Evolutionary conservation across 2,113 vertebrate genomes (phyloP), one percentile per base, ranked within the genome.

Genomic region (Crotalus tigris): DNA sequence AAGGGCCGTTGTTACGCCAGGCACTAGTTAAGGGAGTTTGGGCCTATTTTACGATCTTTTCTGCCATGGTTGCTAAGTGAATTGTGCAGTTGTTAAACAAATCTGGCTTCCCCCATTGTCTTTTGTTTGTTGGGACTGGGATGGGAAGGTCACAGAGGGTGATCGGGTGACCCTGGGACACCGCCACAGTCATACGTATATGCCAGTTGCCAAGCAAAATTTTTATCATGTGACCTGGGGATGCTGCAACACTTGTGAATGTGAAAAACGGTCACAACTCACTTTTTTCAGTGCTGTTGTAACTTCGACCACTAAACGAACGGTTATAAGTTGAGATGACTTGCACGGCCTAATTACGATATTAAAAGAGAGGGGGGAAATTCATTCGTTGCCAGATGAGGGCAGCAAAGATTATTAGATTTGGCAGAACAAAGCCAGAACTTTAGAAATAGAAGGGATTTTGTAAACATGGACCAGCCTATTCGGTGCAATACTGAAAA

Each of bases 391-490:
- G 53, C 94, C 53, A 2, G 26, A 6, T 7, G 91, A 39, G 33
- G 92, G 91, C 87, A 54, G 93, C 93, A 92, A 75, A 91, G 87
- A 53, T 92, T 5, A 75, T 44, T 3, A 86, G 12, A 51, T 49
- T n/a, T 81, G 33, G 15, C 69, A 81, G 15, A 69, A 33, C 2
- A 4, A 69, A 69, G 61, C 64, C 12, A 33, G 29, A 7, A 7
- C 5, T 19, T 39, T 39, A 21, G 54, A 51, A 53, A 51, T 13
- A 0, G 9, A n/a, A 21, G 29, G 3, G 39, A 19, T 19, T 75
- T 81, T 81, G 33, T 39, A 81, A 51, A 39, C n/a, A 19, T 39
- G 69, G 15, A 8, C 6, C 33, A 1, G 1, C 2, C 0, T 19
- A 8, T 9, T 39, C 6, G 19, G 6, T 39, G 2, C 33, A 81